Evolutionary conservation across 2,888 invertebrate genomes (phyloP).

Genomic region (Hypomecis punctinalis): DNA sequence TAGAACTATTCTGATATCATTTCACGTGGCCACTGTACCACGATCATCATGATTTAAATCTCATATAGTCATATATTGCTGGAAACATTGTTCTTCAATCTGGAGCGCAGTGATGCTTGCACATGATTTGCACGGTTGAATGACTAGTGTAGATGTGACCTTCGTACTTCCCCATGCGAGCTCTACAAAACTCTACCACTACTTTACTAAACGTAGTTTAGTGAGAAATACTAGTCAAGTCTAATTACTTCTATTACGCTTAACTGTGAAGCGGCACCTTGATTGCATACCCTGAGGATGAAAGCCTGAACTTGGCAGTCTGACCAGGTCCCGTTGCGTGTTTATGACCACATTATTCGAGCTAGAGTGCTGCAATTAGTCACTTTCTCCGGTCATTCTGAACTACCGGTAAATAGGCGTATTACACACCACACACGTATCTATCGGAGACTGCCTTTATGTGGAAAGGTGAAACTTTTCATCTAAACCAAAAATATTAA

Average conservation of each 20-base stretch:
- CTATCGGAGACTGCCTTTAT: slow-evolving; percentile 20
- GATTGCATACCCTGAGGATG: slow-evolving; percentile 48
- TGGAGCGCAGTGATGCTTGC: too few species aligned
- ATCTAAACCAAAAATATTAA: not conserved
- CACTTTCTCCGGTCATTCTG: slow-evolving; percentile 60
- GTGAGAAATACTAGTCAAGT: not conserved
- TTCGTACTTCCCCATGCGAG: too few species aligned
- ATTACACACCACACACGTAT: slow-evolving; percentile 29
- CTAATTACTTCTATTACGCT: slow-evolving; percentile 2
- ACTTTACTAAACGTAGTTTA: not conserved
- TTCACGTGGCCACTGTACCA: not conserved
- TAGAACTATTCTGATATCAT: not conserved
- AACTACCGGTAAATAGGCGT: slow-evolving; percentile 48
- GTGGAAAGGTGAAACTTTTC: slow-evolving; percentile 14
- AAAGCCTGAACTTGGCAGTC: slow-evolving; percentile 51
- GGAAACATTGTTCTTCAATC: too few species aligned
- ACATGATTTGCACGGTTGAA: too few species aligned
- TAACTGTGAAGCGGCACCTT: not conserved
- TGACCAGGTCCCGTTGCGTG: slow-evolving; percentile 55
- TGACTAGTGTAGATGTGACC: too few species aligned
- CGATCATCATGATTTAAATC: too few species aligned
- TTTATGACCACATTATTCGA: slow-evolving; percentile 57
- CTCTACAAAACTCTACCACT: too few species aligned
- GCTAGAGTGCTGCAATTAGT: slow-evolving; percentile 62
- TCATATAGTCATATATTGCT: too few species aligned